phyloP scores from a whole-genome alignment of 2,888 invertebrate genomes.

The Chymomyza fuscimana region DNA sequence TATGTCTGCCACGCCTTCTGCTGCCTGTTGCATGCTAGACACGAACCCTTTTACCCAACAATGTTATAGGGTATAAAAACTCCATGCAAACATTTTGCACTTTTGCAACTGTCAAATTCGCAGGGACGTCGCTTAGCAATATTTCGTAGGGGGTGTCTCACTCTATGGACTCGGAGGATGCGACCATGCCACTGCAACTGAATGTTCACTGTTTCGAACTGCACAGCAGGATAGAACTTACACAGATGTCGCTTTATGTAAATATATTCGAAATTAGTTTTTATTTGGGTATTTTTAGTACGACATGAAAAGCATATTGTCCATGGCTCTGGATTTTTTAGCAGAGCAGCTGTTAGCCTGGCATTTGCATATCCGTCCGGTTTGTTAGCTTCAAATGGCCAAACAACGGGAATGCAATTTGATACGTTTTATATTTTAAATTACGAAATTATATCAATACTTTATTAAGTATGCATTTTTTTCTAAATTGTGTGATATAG shows the following conservation, averaged over 20 bases:
- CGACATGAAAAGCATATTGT: constrained; percentile 10
- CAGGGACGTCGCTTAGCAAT: constrained; percentile 10
- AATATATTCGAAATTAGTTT: constrained; percentile 76
- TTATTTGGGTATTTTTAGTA: constrained; percentile 42
- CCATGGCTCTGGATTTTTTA: background rate
- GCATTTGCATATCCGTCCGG: constrained; percentile 7
- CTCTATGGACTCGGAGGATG: background rate
- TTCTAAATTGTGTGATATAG: background rate
- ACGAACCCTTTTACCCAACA: too few relatives aligned
- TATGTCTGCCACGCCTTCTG: too few relatives aligned
- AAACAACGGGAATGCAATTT: constrained; percentile 1
- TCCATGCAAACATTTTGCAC: constrained; percentile 60
- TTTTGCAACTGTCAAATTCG: constrained; percentile 26
- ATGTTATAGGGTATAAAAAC: constrained; percentile 16
- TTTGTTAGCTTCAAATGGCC: constrained; percentile 4
- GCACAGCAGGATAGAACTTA: constrained; percentile 34
- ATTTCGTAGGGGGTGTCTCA: background rate
- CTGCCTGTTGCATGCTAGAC: too few relatives aligned
- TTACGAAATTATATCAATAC: background rate
- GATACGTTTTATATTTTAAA: background rate
- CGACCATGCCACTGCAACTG: background rate
- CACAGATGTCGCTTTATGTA: constrained; percentile 75
- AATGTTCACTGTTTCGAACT: background rate
- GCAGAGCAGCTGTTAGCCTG: background rate
- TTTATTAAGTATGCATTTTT: background rate